Evolutionary conservation across 1,140 invertebrate genomes (phyloP), one percentile per base, ranked within the genome.

Genomic region (Saccostrea cuccullata): DNA sequence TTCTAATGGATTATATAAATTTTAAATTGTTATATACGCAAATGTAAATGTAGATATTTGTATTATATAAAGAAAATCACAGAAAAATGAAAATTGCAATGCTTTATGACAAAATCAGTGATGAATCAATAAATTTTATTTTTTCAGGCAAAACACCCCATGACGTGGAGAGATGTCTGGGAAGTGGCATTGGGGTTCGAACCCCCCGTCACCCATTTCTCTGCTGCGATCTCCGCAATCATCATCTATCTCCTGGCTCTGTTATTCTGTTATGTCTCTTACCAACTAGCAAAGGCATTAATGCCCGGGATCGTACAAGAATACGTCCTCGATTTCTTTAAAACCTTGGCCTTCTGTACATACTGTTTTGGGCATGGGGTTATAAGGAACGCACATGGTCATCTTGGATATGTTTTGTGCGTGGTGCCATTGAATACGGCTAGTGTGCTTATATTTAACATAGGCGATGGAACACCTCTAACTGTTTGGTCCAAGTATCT

Each of bases 361-460:
- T 88, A 88, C 58, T 55, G 82, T 26, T 88, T 88, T 55, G 87
- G 87, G 6, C 84, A 84, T 15, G 60, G 60, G 11, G 70, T 88
- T 20, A 30, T 85, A 20, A 26, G 87, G n/a, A 56, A 56, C 9
- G 56, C 84, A 9, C 70, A 88, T 23, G 87, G 87, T 4, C 36
- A 85, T 58, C n/a, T 88, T 12, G 87, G 87, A 15, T 88, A 85
- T 47, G 55, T 84, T 3, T 2, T 85, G 12, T 85, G 83, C 20
- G 67, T 26, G 15, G 60, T 88, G 56, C 87, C 87, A 2, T 40
- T 88, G 15, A 88, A 88, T 23, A 88, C 87, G 23, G 67, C 67
- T 13, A 85, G 82, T 26, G 84, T 55, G 5, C 73, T 88, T 8
- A 30, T 88, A 0, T 82, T 88, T 30, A 40, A 36, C 13, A 20